phyloP scores from a whole-genome alignment of 2,797 vertebrate species.

The Tenualosa thibaudeaui region DNA sequence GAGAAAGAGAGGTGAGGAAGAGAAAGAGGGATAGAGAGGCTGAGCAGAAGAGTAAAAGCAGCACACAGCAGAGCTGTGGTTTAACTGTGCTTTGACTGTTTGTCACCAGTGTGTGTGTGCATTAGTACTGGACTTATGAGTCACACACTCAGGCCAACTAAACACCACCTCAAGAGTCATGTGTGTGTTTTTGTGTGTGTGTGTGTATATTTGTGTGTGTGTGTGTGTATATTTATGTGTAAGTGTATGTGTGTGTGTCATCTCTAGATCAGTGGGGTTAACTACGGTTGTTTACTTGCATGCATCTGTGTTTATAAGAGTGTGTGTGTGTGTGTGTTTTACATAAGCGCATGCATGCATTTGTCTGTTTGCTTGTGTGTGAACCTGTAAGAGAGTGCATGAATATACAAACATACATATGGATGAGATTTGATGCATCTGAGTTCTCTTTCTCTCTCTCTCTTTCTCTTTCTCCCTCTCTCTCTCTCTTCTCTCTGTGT shows the following conservation, averaged over 20 bases:
- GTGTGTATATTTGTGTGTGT: not conserved
- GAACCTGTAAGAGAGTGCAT: too few species aligned
- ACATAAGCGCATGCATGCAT: too few species aligned
- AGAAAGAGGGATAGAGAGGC: not conserved
- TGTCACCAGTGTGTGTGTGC: too few species aligned
- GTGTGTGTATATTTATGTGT: not conserved
- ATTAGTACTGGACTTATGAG: too few species aligned
- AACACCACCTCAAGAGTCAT: not conserved
- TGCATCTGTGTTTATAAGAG: not conserved
- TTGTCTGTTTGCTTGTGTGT: too few species aligned
- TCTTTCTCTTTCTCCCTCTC: not conserved
- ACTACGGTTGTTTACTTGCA: not conserved
- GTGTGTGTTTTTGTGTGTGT: not conserved
- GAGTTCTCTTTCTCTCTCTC: not conserved
- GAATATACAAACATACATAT: too few species aligned
- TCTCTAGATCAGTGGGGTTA: too few species aligned
- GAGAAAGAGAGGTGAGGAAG: not conserved
- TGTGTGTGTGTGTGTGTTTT: not conserved
- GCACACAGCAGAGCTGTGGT: too few species aligned
- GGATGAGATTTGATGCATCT: too few species aligned
- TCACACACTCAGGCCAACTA: too few species aligned
- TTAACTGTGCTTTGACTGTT: too few species aligned
- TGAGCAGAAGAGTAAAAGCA: not conserved
- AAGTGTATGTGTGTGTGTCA: not conserved
- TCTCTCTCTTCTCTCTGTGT: slow-evolving; percentile 17